A percentile compares a stretch with the other conserved stretches of the same genome.
Evolutionary conservation across 2,797 vertebrate species (phyloP).

Genomic region (Phataginus tetradactyla): DNA sequence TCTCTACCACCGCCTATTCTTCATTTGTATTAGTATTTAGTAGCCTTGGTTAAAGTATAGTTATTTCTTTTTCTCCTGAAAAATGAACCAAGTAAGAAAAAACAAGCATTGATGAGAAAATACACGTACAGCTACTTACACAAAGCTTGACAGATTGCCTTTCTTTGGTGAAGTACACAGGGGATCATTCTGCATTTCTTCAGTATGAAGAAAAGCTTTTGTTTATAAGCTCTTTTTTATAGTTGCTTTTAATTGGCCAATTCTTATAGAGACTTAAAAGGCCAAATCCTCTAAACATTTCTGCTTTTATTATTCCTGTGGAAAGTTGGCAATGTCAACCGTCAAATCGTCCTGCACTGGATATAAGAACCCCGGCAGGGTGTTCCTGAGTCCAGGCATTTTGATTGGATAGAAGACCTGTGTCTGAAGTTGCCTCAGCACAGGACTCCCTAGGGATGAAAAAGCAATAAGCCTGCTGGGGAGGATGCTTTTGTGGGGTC

Average conservation of each 20-base stretch:
- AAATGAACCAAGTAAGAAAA: slow-evolving; percentile 19
- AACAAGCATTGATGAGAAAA: background rate
- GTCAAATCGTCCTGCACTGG: background rate
- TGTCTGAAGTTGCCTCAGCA: slow-evolving; percentile 31
- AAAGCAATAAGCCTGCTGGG: slow-evolving; percentile 8
- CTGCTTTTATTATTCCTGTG: background rate
- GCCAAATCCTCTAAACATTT: background rate
- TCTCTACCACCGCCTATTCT: background rate
- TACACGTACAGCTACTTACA: background rate
- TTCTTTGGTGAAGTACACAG: background rate
- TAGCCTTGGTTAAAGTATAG: background rate
- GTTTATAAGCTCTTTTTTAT: background rate
- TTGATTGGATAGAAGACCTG: background rate
- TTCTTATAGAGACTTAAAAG: background rate
- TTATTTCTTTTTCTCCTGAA: background rate
- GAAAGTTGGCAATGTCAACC: background rate
- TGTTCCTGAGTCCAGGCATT: background rate
- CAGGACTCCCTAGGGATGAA: slow-evolving; percentile 4
- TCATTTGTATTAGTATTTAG: background rate
- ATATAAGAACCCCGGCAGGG: background rate
- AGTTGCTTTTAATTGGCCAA: background rate
- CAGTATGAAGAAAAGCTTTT: background rate
- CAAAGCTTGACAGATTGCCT: background rate
- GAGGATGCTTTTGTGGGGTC: slow-evolving; percentile 59
- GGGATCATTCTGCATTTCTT: background rate